Evolutionary conservation across 2,797 vertebrate species (phyloP).

Genomic region (Silurus lanzhouensis): DNA sequence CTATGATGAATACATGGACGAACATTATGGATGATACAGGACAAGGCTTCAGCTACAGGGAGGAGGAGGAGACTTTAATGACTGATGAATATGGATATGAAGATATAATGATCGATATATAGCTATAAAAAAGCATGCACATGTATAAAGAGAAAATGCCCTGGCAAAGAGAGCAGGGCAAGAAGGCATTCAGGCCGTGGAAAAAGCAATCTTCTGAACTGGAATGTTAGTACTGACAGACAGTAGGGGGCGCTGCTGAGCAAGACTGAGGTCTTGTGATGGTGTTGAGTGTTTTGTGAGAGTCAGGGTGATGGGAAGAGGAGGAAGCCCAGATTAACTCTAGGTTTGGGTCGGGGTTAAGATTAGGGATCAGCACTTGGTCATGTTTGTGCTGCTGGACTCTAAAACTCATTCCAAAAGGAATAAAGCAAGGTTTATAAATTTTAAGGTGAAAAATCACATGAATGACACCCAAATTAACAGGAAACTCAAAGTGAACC

Average conservation of each 20-base stretch:
- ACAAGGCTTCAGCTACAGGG: slow-evolving; percentile 37
- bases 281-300: slow-evolving; percentile 45
- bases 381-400: neutral
- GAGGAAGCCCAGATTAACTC: slow-evolving; percentile 24
- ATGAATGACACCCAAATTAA: neutral
- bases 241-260: slow-evolving; percentile 52
- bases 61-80: slow-evolving; percentile 44
- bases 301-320: neutral
- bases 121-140: slow-evolving; percentile 64
- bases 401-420: neutral
- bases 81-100: slow-evolving; percentile 55
- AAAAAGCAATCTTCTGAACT: slow-evolving; percentile 50
- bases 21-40: slow-evolving; percentile 37
- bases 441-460: neutral
- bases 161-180: slow-evolving; percentile 42
- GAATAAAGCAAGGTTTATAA: neutral
- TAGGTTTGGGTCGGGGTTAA: neutral
- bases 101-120: slow-evolving; percentile 57
- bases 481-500: neutral
- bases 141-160: slow-evolving; percentile 61
- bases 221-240: slow-evolving; percentile 64
- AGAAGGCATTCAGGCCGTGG: slow-evolving; percentile 61
- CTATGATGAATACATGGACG: slow-evolving; percentile 38
- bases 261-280: slow-evolving; percentile 53
- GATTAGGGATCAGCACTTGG: neutral